A percentile compares a stretch with the other conserved stretches of the same genome.
Evolutionary conservation across 1,140 invertebrate genomes (phyloP).

Genomic region (Listronotus bonariensis): DNA sequence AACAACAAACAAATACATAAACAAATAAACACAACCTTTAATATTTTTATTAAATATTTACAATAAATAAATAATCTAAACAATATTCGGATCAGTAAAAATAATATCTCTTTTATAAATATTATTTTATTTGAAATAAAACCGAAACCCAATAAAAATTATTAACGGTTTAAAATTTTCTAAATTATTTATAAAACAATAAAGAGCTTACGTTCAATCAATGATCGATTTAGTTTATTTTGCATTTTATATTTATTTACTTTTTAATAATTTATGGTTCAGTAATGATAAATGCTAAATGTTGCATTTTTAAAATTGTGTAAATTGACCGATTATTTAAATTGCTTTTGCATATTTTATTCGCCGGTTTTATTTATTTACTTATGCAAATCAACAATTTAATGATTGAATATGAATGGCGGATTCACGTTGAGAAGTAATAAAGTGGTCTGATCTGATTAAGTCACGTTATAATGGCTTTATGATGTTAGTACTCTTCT

Average conservation of each 20-base stretch:
- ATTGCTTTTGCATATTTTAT: constrained; percentile 19
- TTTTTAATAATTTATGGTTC: constrained; percentile 6
- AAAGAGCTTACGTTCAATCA: constrained; percentile 1
- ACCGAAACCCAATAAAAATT: constrained; percentile 18
- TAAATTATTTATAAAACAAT: constrained; percentile 23
- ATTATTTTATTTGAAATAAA: constrained; percentile 10
- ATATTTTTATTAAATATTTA: too few relatives aligned
- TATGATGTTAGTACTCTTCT: too few relatives aligned
- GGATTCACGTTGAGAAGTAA: background rate
- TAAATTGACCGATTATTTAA: constrained; percentile 11
- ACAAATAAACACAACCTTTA: too few relatives aligned
- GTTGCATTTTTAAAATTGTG: constrained; percentile 12
- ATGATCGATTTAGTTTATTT: constrained; percentile 11
- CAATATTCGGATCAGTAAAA: background rate
- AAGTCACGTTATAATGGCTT: too few relatives aligned
- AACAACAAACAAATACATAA: too few relatives aligned
- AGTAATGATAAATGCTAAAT: constrained; percentile 10
- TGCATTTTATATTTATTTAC: constrained; percentile 6
- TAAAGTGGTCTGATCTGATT: background rate
- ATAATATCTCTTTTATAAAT: constrained; percentile 19
- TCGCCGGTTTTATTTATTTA: constrained; percentile 9
- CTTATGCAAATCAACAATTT: background rate
- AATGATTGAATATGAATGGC: background rate
- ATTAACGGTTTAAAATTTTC: constrained; percentile 21
- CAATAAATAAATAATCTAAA: too few relatives aligned